Evolutionary conservation across 2,888 invertebrate genomes (phyloP).

Genomic region (Mythimna lalbum): DNA sequence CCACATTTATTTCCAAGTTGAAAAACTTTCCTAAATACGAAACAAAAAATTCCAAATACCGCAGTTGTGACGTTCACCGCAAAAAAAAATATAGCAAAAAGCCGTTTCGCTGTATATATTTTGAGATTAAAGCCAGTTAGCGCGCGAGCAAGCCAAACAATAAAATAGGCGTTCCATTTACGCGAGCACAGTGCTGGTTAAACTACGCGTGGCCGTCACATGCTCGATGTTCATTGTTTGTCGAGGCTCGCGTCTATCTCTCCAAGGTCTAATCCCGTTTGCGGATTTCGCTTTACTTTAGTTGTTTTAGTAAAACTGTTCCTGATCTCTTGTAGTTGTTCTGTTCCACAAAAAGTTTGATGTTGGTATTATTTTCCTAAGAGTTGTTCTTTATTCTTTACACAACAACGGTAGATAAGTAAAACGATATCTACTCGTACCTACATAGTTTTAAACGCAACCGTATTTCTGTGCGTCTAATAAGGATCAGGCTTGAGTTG

Average conservation of each 20-base stretch:
- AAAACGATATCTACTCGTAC: no score
- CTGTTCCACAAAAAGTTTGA: not conserved
- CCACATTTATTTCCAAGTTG: not conserved
- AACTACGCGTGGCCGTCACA: not conserved
- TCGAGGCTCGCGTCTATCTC: not conserved
- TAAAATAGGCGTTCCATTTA: slow-evolving; percentile 16
- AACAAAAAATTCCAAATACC: not conserved
- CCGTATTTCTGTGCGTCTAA: no score
- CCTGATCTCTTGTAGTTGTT: not conserved
- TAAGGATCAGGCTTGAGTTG: no score
- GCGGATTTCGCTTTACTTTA: not conserved
- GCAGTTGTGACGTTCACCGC: not conserved
- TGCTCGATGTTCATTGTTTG: slow-evolving; percentile 8
- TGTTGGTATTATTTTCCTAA: not conserved
- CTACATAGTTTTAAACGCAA: no score
- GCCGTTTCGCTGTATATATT: not conserved
- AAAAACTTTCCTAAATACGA: not conserved
- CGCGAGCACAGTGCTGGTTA: not conserved
- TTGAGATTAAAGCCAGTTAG: slow-evolving; percentile 14
- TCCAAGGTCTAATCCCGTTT: not conserved
- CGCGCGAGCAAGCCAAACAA: slow-evolving; percentile 12
- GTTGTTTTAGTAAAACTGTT: not conserved
- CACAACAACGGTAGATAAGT: no score
- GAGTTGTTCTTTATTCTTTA: no score
- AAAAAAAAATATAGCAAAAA: not conserved